Evolutionary conservation across 2,888 invertebrate genomes (phyloP), one percentile per base, ranked within the genome.

Genomic region (Clistopyga incitator): DNA sequence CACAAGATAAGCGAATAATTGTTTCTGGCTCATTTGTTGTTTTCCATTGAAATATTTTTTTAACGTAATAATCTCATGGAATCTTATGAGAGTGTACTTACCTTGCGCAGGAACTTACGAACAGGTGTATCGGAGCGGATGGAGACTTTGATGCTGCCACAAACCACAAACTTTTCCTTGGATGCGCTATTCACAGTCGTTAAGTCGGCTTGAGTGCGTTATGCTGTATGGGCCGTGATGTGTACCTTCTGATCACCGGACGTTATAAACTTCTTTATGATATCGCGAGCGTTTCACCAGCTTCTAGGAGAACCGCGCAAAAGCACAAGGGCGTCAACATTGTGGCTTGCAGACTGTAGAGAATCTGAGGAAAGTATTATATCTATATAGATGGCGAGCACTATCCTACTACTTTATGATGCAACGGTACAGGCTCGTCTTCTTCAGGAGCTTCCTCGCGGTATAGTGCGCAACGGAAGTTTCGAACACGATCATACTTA

Each of bases 191-290:
- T 59, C 59, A 15, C 61, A 67, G 72, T 82, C 78, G 72, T 82
- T 78, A 74, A 74, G 67, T 72, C 38, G 42, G 77, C 72, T 65
- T 75, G 75, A 82, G 75, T 75, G 79, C 82, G 56, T 82, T 82
- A 68, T 64, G 75, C 70, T 76, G 79, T 79, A 79, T 47, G 67
- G 56, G 70, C 34, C n/a, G 56, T 47, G 77, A 11, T 72, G 56
- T 65, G 34, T 74, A 78, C 42, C 34, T 64, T 78, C 61, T 79
- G 76, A 79, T 79, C 75, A 82, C 45, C 52, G 20, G 52, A n/a
- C 78, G 67, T 75, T 67, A 52, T 38, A 75, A 42, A 64, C 70
- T 65, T 77, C 65, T 77, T 71, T 71, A 77, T 29, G 67, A 81
- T 71, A 81, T 77, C 50, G 70, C 72, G 56, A 67, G 56, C 42